Evolutionary conservation across 2,113 vertebrate species (phyloP), one percentile per base, ranked within the genome.

Genomic region (Tichodroma muraria): DNA sequence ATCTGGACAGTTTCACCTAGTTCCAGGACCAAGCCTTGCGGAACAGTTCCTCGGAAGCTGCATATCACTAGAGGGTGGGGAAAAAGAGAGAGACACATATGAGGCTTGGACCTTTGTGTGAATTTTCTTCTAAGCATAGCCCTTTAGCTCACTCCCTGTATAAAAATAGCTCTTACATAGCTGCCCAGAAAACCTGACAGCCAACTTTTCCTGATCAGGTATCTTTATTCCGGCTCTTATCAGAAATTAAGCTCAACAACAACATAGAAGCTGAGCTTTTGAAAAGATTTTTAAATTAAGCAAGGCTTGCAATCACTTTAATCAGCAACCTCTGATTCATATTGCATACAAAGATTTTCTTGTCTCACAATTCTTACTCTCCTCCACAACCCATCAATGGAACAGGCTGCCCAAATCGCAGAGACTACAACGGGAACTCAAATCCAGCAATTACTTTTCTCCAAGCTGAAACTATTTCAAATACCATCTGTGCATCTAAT

Each of bases 1-100:
- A 99, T 99, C 97, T 99, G 99, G 35, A 99, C 99, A 22, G 99
- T 99, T 97, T 99, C 99, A 97, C 99, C 99, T 83, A 99, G 98
- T 98, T 99, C 99, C 98, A 99, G 98, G 73, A 98, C 98, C 96
- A 99, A 98, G 53, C 98, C 98, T 96, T 99, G 99, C 71, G 98
- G 98, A 92, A 98, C 98, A 70, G 99, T 95, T 89, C 98, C 99
- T 92, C 99, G 98, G 98, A 99, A 99, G 97, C 98, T 99, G 98
- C 98, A 99, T 97, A 99, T 99, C 97, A 99, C 99, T 99, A 85
- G 93, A 96, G 96, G 95, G 97, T 61, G 94, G 85, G 94, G 50
- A 52, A 96, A 82, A 88, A 94, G 82, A 92, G 68, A 96, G 28
- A 96, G 2, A 94, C 3, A 93, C 88, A 73, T 57, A 93, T 96